These are phyloP conservation scores for Onychorhynchus coronatus DNA, from an alignment of 2,113 vertebrate species.

Conservation along the genomic window DNA sequence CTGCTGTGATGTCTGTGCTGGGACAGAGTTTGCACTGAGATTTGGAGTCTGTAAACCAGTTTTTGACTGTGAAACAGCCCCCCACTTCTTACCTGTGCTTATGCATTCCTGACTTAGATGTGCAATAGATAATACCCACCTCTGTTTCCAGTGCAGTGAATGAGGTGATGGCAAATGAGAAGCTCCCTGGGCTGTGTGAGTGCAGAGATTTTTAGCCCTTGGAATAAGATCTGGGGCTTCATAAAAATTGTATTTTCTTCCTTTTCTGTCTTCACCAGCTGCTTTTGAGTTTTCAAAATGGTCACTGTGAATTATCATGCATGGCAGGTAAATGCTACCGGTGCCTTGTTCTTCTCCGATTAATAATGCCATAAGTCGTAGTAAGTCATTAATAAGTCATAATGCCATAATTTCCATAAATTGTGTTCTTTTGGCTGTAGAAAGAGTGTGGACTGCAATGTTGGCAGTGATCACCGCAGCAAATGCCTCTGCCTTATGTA, in stretches of 20 bases:
- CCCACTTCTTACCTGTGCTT: background rate
- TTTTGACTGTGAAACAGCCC: background rate
- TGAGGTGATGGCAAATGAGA: background rate
- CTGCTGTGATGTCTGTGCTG: background rate
- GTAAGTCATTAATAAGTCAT: background rate
- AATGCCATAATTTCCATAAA: background rate
- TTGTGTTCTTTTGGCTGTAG: background rate
- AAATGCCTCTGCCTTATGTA: background rate
- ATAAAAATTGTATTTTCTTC: background rate
- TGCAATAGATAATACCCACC: background rate
- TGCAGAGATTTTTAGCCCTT: background rate
- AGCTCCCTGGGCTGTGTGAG: background rate
- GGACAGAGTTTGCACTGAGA: background rate
- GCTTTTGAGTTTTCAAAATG: background rate
- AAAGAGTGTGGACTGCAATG: background rate
- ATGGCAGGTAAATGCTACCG: background rate
- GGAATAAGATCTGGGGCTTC: background rate
- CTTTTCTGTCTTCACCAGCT: background rate
- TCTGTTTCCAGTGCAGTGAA: background rate
- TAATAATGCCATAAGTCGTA: background rate
- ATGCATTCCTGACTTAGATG: accelerated
- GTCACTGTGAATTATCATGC: background rate
- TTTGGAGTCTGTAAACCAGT: background rate
- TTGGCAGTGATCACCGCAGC: background rate
- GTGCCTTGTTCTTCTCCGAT: background rate